Conservation (phyloP, 92 coral and sea anemone species). For the Nematostella vectensis region DNA sequence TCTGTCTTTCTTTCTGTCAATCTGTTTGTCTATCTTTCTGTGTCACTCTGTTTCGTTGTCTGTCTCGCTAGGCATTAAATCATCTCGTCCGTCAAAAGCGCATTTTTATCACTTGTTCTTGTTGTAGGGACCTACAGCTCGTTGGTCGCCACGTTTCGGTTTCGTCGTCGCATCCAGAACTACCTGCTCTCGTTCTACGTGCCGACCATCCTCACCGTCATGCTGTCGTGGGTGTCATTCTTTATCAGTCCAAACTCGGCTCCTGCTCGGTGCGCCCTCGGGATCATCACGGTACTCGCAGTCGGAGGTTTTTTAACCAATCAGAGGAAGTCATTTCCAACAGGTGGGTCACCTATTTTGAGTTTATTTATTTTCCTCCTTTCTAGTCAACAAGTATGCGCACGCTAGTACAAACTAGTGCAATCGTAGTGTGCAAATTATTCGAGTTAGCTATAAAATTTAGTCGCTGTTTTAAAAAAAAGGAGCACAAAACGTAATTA, state of each 20-base stretch:
- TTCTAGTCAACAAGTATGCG: no score
- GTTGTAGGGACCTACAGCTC: slow-evolving; percentile 42
- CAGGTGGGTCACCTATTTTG: background rate
- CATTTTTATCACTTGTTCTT: no score
- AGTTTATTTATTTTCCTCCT: no score
- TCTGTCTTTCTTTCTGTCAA: no score
- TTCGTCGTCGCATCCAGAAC: slow-evolving; percentile 58
- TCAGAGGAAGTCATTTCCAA: slow-evolving; percentile 57
- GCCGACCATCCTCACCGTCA: slow-evolving; percentile 64
- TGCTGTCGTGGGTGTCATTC: slow-evolving; percentile 74
- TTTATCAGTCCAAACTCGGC: slow-evolving; percentile 67
- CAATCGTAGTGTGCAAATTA: no score
- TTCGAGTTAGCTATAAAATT: background rate
- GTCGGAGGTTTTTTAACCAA: slow-evolving; percentile 65
- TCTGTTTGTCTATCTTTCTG: no score
- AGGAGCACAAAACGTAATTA: no score
- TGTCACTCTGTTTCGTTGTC: no score
- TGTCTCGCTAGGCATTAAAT: no score
- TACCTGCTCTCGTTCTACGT: slow-evolving; percentile 60
- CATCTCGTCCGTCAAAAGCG: no score
- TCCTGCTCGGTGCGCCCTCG: slow-evolving; percentile 75
- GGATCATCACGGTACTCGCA: slow-evolving; percentile 68
- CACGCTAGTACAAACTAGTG: background rate
- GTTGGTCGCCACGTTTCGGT: slow-evolving; percentile 37
- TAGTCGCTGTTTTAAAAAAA: no score